A percentile compares a stretch with the other conserved stretches of the same genome.
Conservation (phyloP, 2,113 vertebrate species). For the Phalacrocorax brasilianus region DNA sequence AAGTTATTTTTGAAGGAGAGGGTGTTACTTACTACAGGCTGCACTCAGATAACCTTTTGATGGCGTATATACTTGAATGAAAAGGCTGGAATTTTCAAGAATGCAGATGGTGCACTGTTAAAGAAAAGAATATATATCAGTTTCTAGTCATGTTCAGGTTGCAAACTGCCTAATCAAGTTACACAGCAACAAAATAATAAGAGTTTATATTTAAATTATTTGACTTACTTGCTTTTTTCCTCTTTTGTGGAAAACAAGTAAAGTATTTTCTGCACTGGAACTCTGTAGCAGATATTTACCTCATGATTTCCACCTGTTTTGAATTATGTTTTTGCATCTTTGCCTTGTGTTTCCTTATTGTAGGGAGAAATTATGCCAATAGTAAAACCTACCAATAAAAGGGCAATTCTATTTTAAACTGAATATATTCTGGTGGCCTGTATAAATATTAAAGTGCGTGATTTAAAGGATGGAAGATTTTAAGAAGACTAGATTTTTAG, state of each 20-base stretch:
- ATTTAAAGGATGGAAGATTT: not conserved
- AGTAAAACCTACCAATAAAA: not conserved
- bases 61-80: not conserved
- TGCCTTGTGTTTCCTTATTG: accelerated
- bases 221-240: not conserved
- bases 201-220: not conserved
- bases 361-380: not conserved
- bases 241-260: not conserved
- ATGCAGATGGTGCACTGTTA: not conserved
- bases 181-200: not conserved
- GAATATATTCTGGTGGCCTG: not conserved
- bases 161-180: not conserved
- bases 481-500: not conserved
- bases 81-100: not conserved
- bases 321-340: not conserved
- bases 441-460: not conserved
- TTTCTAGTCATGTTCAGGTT: not conserved
- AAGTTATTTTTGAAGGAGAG: conserved; percentile 7
- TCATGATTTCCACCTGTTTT: not conserved
- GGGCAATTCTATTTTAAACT: not conserved
- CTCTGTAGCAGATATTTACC: not conserved
- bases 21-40: not conserved
- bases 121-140: not conserved
- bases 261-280: not conserved
- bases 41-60: not conserved